These are phyloP conservation scores for Sitodiplosis mosellana DNA, from an alignment of 1,140 invertebrate genomes.

Conservation along the genomic window DNA sequence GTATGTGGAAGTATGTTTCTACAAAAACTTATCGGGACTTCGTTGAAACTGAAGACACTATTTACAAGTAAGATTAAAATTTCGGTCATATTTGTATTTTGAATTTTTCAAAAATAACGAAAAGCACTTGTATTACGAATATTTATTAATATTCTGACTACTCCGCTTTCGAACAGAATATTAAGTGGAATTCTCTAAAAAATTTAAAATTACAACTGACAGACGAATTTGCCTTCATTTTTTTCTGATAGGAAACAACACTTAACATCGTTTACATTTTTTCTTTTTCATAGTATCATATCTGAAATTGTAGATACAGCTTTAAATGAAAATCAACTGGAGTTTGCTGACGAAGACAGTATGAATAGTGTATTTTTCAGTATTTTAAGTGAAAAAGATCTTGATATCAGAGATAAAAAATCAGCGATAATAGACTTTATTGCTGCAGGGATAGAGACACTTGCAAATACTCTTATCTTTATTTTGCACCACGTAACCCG, in stretches of 20 bases:
- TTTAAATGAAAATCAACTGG: constrained; percentile 27
- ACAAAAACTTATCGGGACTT: constrained; percentile 54
- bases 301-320: constrained; percentile 57
- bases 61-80: constrained; percentile 39
- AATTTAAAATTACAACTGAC: no score
- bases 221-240: no score
- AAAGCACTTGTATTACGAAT: no score
- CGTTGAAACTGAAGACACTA: constrained; percentile 52
- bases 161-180: no score
- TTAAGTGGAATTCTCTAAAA: no score
- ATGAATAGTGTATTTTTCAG: constrained; percentile 51
- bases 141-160: no score
- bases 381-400: constrained; percentile 44
- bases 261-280: no score
- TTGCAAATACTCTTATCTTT: constrained; percentile 66
- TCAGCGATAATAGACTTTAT: constrained; percentile 73
- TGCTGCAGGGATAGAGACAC: constrained; percentile 66
- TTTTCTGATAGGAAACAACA: no score
- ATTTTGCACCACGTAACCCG: constrained; percentile 56
- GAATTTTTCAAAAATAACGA: not conserved
- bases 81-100: constrained; percentile 14
- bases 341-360: constrained; percentile 33
- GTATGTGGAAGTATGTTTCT: constrained; percentile 63
- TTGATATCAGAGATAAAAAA: constrained; percentile 64
- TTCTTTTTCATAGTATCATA: constrained; percentile 37